Conservation (phyloP, 2,797 vertebrate species). For the Dryobates pubescens region DNA sequence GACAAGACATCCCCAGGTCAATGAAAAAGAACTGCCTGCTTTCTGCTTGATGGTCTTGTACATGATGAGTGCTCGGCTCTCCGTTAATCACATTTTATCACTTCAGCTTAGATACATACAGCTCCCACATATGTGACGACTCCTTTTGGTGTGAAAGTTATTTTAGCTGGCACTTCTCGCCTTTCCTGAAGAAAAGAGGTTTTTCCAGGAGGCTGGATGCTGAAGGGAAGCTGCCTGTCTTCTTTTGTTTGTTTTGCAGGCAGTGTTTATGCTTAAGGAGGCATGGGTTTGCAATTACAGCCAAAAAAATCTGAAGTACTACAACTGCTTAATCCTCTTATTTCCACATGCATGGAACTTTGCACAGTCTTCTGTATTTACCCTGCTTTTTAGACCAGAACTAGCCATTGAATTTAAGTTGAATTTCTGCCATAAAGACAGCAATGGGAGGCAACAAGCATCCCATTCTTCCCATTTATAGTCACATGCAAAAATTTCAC, state of each 20-base stretch:
- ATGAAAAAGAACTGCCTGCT: background rate
- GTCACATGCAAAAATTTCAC: background rate
- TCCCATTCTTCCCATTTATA: background rate
- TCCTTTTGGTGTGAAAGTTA: background rate
- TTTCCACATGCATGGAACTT: background rate
- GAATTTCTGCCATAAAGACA: background rate
- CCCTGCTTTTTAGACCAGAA: background rate
- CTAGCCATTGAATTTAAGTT: background rate
- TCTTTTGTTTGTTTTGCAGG: background rate
- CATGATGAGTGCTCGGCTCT: background rate
- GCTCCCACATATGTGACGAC: background rate
- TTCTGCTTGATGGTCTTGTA: background rate
- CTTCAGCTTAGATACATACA: background rate
- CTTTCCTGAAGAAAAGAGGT: background rate
- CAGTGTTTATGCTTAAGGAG: background rate
- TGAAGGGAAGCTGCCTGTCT: background rate
- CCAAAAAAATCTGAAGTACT: background rate
- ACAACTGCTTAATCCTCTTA: constrained; percentile 17
- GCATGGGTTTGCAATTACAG: background rate
- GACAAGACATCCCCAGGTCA: background rate
- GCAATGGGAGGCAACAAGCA: background rate
- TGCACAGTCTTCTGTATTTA: background rate
- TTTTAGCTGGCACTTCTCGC: background rate
- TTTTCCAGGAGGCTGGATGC: background rate
- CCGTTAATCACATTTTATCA: background rate